Base-by-base conservation (phyloP, 1,140 invertebrate species). In the Drosophila lowei region DNA sequence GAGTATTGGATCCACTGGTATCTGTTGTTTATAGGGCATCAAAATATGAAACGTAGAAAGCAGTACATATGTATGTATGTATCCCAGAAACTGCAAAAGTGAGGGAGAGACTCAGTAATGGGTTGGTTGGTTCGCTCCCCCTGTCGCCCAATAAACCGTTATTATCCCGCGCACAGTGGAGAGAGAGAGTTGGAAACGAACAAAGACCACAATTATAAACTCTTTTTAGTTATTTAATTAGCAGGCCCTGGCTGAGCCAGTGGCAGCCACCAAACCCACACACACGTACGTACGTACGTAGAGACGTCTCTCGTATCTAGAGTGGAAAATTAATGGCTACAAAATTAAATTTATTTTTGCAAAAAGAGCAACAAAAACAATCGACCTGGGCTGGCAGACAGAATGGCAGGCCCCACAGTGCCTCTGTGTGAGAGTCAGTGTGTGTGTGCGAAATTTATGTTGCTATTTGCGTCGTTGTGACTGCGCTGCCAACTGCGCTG, bases 301-400 rank as follows among this genome's bases (percentile, higher is more conserved):
- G 34, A 38, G 34, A 38, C 58, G 72, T 75, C 68, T 76, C 52
- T 86, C 81, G 81, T 85, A 85, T 85, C 81, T 85, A 85, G 81
- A 85, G 81, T 85, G 83, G 81, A 85, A 85, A 85, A 88, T 85
- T 85, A 85, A 85, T 85, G 83, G 83, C 83, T 81, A 77, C 80
- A 85, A 85, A 85, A 86, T 85, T 86, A 85, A 85, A 85, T 86
- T 86, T 86, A 86, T 85, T 71, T 85, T 88, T 85, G 77, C 77
- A 86, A 85, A 86, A 61, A 55, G 42, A 42, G 53, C 57, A 64
- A 34, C 62, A 64, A 52, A 63, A 72, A 60, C 23, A 66, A 46
- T 34, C 46, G 47, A 44, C 56, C 52, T 55, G 63, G 61, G 66
- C 77, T 68, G 73, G 67, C 80, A 85, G 80, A 85, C 80, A 85